Conservation (phyloP, 2,797 vertebrate species). For the Ciconia nigra region DNA sequence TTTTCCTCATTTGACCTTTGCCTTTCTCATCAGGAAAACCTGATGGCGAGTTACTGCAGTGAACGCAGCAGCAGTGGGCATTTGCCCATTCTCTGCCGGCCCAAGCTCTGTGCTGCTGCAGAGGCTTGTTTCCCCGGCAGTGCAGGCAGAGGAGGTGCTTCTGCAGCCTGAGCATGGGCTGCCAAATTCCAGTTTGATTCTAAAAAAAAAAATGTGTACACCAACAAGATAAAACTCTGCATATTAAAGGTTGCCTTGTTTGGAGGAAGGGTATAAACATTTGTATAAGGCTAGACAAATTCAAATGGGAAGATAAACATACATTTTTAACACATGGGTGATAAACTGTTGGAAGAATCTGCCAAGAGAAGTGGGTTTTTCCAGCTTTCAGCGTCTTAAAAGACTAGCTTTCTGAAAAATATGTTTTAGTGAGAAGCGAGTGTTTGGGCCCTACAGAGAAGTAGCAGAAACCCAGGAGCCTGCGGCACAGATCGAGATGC, state of each 20-base stretch:
- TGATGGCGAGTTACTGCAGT: rapidly evolving
- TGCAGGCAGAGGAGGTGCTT: not conserved
- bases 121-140: not conserved
- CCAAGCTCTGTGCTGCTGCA: not conserved
- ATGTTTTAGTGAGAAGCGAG: not conserved
- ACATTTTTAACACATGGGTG: constrained; percentile 3
- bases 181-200: not conserved
- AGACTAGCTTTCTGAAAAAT: not conserved
- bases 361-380: not conserved
- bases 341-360: not conserved
- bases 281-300: constrained; percentile 19
- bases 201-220: not conserved
- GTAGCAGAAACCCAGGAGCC: not conserved
- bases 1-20: not conserved
- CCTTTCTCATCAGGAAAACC: not conserved
- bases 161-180: not conserved
- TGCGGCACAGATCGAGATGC: not conserved
- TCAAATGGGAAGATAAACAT: constrained; percentile 14
- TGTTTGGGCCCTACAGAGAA: not conserved
- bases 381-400: not conserved
- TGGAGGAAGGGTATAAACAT: constrained; percentile 18
- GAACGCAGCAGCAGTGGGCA: not conserved
- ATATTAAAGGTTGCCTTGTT: not conserved
- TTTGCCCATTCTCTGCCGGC: not conserved
- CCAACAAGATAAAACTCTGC: not conserved